Conservation (phyloP, 1,140 invertebrate genomes). For the Drosophila kurseongensis region DNA sequence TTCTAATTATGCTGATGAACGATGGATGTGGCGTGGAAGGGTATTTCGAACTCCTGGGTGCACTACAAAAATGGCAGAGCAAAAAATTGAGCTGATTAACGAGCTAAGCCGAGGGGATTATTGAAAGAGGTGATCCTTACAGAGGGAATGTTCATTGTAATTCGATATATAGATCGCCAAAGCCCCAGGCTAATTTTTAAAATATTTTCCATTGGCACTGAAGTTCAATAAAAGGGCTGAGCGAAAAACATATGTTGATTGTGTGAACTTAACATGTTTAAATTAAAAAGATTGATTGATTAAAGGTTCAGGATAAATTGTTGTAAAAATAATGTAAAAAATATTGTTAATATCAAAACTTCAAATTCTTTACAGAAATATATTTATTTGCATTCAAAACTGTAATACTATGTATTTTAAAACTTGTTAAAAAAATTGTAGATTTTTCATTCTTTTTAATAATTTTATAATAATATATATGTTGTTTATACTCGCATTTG, state of each 20-base stretch:
- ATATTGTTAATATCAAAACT: no score
- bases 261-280: not conserved
- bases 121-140: constrained; percentile 9
- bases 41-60: constrained; percentile 19
- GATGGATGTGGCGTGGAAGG: constrained; percentile 32
- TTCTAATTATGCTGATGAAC: constrained; percentile 59
- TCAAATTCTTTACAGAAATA: no score
- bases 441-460: not conserved
- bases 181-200: not conserved
- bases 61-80: constrained; percentile 28
- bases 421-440: no score
- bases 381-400: no score
- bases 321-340: no score
- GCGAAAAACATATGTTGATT: no score
- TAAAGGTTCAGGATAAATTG: not conserved
- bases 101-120: constrained; percentile 34
- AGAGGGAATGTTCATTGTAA: constrained; percentile 9
- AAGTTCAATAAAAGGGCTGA: not conserved
- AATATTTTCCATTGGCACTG: not conserved
- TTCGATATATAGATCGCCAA: constrained; percentile 12
- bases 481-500: no score
- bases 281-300: not conserved
- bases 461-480: not conserved
- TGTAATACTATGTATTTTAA: no score
- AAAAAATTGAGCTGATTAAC: constrained; percentile 37